Evolutionary conservation across 2,888 invertebrate species (phyloP).

Genomic region (Phlogophora meticulosa): DNA sequence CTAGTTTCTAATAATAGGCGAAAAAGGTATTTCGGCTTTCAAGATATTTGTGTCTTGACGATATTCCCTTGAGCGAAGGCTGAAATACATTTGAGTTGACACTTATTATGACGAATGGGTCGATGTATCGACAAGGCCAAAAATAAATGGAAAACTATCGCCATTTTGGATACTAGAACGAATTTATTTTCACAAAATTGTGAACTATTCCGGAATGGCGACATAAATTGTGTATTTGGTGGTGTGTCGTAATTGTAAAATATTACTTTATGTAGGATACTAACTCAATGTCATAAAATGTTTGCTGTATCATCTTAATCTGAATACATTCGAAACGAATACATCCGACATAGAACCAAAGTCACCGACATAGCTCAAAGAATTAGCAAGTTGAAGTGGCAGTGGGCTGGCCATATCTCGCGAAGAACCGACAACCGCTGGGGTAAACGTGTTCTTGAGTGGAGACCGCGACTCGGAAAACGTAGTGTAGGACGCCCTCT

Average conservation of each 20-base stretch:
- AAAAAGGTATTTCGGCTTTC: conserved; percentile 28
- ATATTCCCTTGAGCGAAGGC: conserved; percentile 24
- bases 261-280: neutral
- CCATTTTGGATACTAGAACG: neutral
- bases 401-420: too few species aligned
- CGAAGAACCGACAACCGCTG: too few species aligned
- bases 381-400: too few species aligned
- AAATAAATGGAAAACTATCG: conserved; percentile 14
- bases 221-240: conserved; percentile 13
- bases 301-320: too few species aligned
- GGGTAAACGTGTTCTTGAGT: too few species aligned
- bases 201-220: conserved; percentile 8
- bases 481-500: too few species aligned
- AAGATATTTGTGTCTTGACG: conserved; percentile 35
- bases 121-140: conserved; percentile 11
- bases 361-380: too few species aligned
- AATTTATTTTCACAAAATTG: conserved; percentile 17
- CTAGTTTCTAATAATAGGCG: conserved; percentile 15
- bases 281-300: neutral
- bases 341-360: too few species aligned
- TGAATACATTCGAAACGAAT: too few species aligned
- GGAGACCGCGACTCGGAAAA: too few species aligned
- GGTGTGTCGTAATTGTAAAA: neutral
- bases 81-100: conserved; percentile 23
- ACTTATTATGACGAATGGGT: conserved; percentile 41